Percentiles rank a stretch among this genome's conserved stretches.
Conservation (phyloP, 2,113 vertebrate genomes). For the Pelobates fuscus region DNA sequence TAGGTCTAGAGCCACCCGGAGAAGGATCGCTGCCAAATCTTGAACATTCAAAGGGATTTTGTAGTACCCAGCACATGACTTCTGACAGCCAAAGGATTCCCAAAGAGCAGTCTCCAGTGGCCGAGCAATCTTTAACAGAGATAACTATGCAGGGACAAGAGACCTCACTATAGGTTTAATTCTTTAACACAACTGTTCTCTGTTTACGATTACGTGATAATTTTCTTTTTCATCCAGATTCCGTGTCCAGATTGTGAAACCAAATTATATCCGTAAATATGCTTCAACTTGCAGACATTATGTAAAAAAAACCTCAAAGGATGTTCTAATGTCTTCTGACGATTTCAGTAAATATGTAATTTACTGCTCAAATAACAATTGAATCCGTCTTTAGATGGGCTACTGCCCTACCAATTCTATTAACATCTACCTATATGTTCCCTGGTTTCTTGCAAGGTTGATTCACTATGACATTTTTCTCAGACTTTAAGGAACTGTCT, state of each 20-base stretch:
- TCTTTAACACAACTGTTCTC: no score
- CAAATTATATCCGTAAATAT: no score
- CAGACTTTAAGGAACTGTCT: no score
- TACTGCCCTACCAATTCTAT: no score
- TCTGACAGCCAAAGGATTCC: background rate
- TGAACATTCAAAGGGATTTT: background rate
- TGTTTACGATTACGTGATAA: no score
- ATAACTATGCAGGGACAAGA: slow-evolving; percentile 20
- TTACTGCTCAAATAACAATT: background rate
- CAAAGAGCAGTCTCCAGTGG: background rate
- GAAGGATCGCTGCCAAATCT: slow-evolving; percentile 9
- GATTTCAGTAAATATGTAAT: background rate
- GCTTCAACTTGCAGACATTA: background rate
- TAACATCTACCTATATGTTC: no score
- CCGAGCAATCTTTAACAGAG: slow-evolving; percentile 16
- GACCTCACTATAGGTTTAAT: slow-evolving; percentile 26
- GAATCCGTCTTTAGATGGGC: no score
- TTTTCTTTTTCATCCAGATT: no score
- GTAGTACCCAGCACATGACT: background rate
- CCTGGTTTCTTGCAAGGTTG: no score
- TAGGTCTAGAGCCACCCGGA: slow-evolving; percentile 3
- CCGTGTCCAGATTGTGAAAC: no score
- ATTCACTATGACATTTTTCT: no score
- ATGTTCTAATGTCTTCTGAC: background rate
- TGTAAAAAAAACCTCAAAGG: background rate